Conservation (phyloP, 2,797 vertebrate genomes). For the Pipistrellus pygmaeus region DNA sequence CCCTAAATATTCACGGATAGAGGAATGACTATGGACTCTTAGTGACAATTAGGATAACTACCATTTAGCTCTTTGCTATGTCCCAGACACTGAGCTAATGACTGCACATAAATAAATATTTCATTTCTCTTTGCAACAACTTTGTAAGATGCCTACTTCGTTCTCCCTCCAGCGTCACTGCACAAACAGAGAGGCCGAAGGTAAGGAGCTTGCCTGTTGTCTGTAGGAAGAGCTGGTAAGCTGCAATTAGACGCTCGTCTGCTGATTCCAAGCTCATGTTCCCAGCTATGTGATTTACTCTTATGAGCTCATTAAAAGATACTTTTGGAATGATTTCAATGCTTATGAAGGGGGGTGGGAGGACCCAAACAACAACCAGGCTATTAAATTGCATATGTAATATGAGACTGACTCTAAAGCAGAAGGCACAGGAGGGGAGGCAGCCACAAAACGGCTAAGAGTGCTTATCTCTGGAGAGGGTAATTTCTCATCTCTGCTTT, state of each 20-base stretch:
- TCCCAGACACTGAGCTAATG: not conserved
- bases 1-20: not conserved
- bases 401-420: not conserved
- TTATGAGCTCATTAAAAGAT: conserved; percentile 48
- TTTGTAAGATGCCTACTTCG: not conserved
- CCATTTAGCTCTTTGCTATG: not conserved
- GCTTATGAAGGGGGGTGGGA: not conserved
- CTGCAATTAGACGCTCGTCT: not conserved
- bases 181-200: not conserved
- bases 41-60: not conserved
- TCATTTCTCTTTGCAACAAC: conserved; percentile 21
- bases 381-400: not conserved
- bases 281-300: conserved; percentile 20
- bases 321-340: conserved; percentile 44
- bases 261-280: not conserved
- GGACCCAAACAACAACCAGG: not conserved
- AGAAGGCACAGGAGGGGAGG: not conserved
- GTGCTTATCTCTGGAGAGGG: not conserved
- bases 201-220: not conserved
- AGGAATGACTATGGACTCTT: not conserved
- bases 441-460: not conserved
- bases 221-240: not conserved
- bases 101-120: not conserved
- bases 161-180: not conserved
- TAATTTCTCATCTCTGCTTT: not conserved